Percentiles rank a stretch among this genome's conserved stretches.
Evolutionary conservation across 1,140 invertebrate species (phyloP).

Genomic region (Drosophila ogumai): DNA sequence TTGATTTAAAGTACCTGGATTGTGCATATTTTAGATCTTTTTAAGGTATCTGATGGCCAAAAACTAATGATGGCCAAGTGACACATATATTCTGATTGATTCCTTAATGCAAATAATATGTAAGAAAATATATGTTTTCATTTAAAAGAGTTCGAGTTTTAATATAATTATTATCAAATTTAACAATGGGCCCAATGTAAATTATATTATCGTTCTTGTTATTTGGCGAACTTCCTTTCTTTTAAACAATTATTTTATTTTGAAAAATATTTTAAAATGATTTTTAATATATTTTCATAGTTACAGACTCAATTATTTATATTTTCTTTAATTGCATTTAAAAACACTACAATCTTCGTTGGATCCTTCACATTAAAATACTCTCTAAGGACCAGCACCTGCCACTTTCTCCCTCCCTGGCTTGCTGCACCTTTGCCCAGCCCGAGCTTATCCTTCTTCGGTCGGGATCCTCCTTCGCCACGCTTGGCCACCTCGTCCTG

Average conservation of each 20-base stretch:
- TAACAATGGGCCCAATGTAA: background rate
- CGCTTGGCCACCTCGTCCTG: slow-evolving; percentile 71
- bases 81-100: background rate
- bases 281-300: background rate
- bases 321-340: background rate
- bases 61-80: background rate
- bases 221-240: too few species aligned
- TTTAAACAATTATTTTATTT: background rate
- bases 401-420: slow-evolving; percentile 39
- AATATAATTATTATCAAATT: background rate
- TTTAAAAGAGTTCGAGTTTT: background rate
- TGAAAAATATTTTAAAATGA: background rate
- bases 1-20: background rate
- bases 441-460: slow-evolving; percentile 28
- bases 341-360: background rate
- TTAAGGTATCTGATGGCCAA: background rate
- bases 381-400: slow-evolving; percentile 21
- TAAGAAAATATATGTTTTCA: background rate
- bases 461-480: slow-evolving; percentile 14
- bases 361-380: slow-evolving; percentile 2
- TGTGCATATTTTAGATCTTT: background rate
- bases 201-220: too few species aligned
- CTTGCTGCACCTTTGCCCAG: slow-evolving; percentile 37
- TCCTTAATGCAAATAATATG: background rate
- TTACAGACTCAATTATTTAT: background rate